Percentiles rank a stretch among this genome's conserved stretches.
phyloP scores from a whole-genome alignment of 2,113 vertebrate species.

The Leucoraja erinaceus region DNA sequence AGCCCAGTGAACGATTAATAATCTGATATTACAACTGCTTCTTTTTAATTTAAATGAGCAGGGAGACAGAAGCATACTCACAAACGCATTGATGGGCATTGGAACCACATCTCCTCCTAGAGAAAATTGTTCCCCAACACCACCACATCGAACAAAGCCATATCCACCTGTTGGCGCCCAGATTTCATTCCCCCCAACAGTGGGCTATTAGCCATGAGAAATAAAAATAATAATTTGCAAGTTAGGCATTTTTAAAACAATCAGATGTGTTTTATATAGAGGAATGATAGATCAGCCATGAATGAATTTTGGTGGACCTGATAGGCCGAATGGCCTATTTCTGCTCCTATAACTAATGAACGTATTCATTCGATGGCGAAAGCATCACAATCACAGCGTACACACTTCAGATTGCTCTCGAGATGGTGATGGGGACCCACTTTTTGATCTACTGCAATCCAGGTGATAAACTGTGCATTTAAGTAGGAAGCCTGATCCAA shows the following conservation, averaged over 20 bases:
- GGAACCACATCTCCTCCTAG: background rate
- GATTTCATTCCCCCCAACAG: conserved; percentile 8
- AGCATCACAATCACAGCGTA: too few relatives aligned
- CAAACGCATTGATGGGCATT: background rate
- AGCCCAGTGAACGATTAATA: background rate
- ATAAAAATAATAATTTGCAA: background rate
- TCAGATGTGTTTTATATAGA: too few relatives aligned
- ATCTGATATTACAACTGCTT: background rate
- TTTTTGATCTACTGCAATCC: too few relatives aligned
- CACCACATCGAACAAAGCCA: background rate
- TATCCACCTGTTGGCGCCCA: conserved; percentile 19
- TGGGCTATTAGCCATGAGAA: background rate
- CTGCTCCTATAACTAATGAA: background rate
- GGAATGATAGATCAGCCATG: too few relatives aligned
- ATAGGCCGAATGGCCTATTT: too few relatives aligned
- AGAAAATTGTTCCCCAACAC: background rate
- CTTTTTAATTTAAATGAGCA: background rate
- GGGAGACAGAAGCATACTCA: background rate
- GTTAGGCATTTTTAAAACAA: background rate
- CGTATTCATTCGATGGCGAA: background rate
- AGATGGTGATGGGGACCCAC: too few relatives aligned
- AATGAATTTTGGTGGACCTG: too few relatives aligned
- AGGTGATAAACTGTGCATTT: too few relatives aligned
- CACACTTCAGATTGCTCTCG: too few relatives aligned
- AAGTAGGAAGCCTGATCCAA: too few relatives aligned